Conservation (phyloP, 2,888 invertebrate genomes). For the Orthonevra nobilis region DNA sequence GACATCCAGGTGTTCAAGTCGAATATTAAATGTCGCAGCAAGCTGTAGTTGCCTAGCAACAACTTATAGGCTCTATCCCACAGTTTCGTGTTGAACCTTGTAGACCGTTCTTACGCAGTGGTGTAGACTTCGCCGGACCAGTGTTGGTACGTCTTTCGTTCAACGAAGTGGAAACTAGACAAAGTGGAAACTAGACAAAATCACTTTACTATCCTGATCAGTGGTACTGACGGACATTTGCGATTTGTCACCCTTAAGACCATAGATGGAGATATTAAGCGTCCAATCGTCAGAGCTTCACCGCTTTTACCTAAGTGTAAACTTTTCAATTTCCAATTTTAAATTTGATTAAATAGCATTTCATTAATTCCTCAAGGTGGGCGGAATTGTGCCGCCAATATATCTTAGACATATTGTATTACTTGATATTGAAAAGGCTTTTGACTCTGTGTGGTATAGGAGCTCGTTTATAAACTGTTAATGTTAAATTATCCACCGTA, state of each 20-base stretch:
- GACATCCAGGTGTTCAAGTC: not conserved
- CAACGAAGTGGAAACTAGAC: not conserved
- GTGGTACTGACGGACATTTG: no score
- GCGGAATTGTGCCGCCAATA: no score
- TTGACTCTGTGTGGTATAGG: no score
- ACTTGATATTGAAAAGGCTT: no score
- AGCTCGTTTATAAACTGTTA: no score
- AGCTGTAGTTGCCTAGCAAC: not conserved
- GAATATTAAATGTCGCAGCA: not conserved
- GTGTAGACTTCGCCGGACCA: not conserved
- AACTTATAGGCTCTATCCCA: not conserved
- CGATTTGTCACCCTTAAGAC: not conserved
- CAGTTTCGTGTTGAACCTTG: not conserved
- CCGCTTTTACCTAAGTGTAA: not conserved
- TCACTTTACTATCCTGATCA: no score
- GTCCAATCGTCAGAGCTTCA: not conserved
- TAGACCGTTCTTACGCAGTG: not conserved
- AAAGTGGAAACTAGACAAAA: not conserved
- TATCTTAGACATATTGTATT: no score
- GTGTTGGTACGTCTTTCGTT: not conserved
- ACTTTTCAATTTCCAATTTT: not conserved
- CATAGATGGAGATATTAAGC: not conserved
- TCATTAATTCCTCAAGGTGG: not conserved
- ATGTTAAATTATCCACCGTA: no score
- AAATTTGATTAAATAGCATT: not conserved